phyloP scores from a whole-genome alignment of 2,113 vertebrate species.

The Dendrocopos noguchii region DNA sequence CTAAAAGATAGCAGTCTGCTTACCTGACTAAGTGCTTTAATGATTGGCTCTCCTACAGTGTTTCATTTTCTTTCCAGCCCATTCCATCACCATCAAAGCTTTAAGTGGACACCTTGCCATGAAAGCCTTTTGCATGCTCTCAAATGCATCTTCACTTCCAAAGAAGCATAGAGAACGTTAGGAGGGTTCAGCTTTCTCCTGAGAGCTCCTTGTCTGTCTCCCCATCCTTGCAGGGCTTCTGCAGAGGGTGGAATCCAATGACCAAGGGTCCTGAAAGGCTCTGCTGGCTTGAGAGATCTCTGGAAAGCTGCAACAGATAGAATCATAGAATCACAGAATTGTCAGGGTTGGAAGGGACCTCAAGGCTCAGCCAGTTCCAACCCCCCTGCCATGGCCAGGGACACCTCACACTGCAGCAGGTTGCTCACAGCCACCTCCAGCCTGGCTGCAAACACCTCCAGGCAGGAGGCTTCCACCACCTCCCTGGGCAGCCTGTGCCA shows the following conservation, averaged over 20 bases:
- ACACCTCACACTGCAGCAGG: too few species aligned
- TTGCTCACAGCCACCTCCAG: too few species aligned
- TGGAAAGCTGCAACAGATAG: background rate
- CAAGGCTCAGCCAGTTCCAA: too few species aligned
- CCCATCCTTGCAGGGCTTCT: background rate
- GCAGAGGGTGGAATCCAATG: background rate
- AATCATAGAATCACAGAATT: too few species aligned
- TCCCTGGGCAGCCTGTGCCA: too few species aligned
- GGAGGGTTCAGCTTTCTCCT: fast-evolving
- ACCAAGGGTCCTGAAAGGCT: background rate
- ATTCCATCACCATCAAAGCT: too few species aligned
- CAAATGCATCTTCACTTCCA: background rate
- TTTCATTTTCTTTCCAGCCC: background rate
- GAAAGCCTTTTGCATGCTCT: background rate
- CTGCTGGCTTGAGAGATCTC: background rate
- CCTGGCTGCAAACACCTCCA: too few species aligned
- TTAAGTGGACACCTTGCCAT: background rate
- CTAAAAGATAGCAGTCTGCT: background rate
- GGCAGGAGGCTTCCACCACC: too few species aligned
- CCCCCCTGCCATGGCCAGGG: too few species aligned
- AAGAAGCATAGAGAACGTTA: background rate
- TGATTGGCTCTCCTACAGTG: background rate
- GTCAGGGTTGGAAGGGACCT: too few species aligned
- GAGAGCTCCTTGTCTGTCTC: background rate
- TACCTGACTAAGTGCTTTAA: background rate